Base-by-base conservation (phyloP, 2,113 vertebrate species). In the Camelus dromedarius region DNA sequence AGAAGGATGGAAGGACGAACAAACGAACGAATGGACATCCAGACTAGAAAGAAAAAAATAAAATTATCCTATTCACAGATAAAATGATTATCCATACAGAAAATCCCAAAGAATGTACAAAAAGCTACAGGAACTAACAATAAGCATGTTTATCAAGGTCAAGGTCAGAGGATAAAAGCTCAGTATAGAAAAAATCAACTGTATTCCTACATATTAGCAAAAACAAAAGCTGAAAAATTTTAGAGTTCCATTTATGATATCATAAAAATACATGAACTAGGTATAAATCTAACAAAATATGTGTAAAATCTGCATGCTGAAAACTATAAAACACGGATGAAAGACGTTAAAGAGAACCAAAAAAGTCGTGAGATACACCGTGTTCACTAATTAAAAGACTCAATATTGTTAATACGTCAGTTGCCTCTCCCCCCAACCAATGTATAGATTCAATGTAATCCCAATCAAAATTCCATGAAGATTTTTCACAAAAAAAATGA, bases 81-180 rank as follows among this genome's bases (percentile, higher is more conserved):
- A 87, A 72, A 38, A 13, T 38, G 58, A 60, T 20, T 69, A 6
- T 30, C 46, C 80, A 66, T 13, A 26, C 28, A 82, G n/a, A 86
- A 89, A 84, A 84, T n/a, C 22, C 62, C 56, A 42, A 75, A 72
- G 62, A 89, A 58, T 79, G 28, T 3, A 94, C n/a, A 42, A 54
- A 81, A 91, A 95, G 50, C n/a, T 83, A 95, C 32, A 46, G 62
- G n/a, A 91, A 72, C 60, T 94, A 97, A 32, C 60, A 91, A 87
- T 48, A 87, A 76, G 26, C 1, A n/a, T 75, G 8, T 80, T 84
- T 67, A 75, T 50, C 32, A 72, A 83, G 32, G 32, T 50, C 32
- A 72, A 83, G 32, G 32, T 83, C 35, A 56, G 6, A 42, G 72
- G 48, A 72, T 77, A 20, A 8, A 93, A 93, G 35, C 90, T 82